Base-by-base conservation (phyloP, 2,888 invertebrate genomes). In the Agrochola lota region DNA sequence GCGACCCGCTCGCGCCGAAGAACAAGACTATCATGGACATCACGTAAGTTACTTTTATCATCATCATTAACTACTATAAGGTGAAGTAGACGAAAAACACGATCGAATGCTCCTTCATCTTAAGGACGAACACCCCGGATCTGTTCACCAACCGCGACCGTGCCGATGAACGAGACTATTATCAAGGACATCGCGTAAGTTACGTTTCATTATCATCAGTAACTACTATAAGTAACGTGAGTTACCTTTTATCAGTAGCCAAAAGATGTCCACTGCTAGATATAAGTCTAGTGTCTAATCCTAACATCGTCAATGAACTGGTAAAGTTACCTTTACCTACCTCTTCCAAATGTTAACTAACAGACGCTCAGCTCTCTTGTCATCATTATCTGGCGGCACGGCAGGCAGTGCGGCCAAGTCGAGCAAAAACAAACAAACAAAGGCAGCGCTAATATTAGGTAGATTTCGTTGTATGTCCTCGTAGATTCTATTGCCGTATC, bases 171-270 rank as follows among this genome's bases (percentile, higher is more conserved):
- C 81, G 97, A 97, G 89, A 91, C 94, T 30, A 94, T 2, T 30
- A 30, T 97, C 68, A 92, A 97, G 90, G 97, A 97, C 87, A 96
- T 97, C 67, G 97, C 97, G 98, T 98, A 92, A 97, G 97, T 96
- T 76, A n/a, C 2, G 5, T 52, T 59, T 30, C 35, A 6, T 30
- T 12, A 43, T 64, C 20, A 11, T 35, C n/a, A 64, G 5, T 43
- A 43, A 43, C 11, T 43, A 35, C 35, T 43, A 43, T 12, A 35
- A 35, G 35, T 35, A 35, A 35, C 46, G 46, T 46, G 12, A 46
- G 46, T 15, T 46, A 46, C 5, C 15, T 46, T 46, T 46, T 15
- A 46, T 46, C 46, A 46, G 15, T 11, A n/a, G 11, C 7, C 26
- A 11, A 66, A 66, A 6, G 4, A 46, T 5, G 6, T 12, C 11